A percentile compares a stretch with the other conserved stretches of the same genome.
Evolutionary conservation across 2,888 invertebrate genomes (phyloP).

Genomic region (Argyresthia albistria): DNA sequence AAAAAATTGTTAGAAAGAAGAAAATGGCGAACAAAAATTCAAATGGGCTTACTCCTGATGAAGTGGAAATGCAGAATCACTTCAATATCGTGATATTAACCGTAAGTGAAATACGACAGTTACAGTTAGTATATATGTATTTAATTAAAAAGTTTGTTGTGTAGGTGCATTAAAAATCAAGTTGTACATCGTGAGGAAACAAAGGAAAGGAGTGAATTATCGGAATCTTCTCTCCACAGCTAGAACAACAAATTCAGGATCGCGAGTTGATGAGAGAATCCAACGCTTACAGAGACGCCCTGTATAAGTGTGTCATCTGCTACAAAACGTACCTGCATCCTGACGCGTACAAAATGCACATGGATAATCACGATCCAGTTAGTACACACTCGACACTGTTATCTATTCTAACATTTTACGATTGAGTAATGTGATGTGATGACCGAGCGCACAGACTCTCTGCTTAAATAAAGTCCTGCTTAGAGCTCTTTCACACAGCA

Average conservation of each 20-base stretch:
- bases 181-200: neutral
- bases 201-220: too few relatives aligned
- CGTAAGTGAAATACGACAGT: neutral
- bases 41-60: conserved; percentile 1
- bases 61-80: conserved; percentile 1
- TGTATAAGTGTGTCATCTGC: conserved; percentile 18
- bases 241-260: conserved; percentile 1
- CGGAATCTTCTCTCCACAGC: neutral
- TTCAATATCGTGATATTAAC: conserved; percentile 2
- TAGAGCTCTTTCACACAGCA: too few relatives aligned
- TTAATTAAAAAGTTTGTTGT: too few relatives aligned
- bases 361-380: conserved; percentile 13
- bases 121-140: too few relatives aligned
- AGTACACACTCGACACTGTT: too few relatives aligned
- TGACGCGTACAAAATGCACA: conserved; percentile 9
- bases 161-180: neutral
- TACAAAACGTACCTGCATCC: conserved; percentile 16
- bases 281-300: neutral
- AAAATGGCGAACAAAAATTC: neutral
- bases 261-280: neutral
- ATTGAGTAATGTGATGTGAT: too few relatives aligned
- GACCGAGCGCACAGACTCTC: too few relatives aligned
- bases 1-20: neutral
- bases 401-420: too few relatives aligned
- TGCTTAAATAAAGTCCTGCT: too few relatives aligned